phyloP scores from a whole-genome alignment of 2,113 vertebrate species.

The Dipodomys stephensi region DNA sequence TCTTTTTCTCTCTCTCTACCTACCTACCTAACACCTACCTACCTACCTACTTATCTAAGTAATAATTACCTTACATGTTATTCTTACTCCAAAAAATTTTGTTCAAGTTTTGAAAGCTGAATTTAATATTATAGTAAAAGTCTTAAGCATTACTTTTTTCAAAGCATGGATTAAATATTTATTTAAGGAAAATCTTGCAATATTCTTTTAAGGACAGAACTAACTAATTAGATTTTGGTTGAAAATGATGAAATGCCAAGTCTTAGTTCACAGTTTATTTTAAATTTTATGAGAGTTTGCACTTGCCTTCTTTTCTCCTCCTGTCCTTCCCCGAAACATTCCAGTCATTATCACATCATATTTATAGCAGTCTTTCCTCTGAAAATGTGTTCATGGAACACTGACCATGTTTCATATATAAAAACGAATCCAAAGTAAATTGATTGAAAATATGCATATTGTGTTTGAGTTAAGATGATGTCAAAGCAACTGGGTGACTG shows the following conservation, averaged over 20 bases:
- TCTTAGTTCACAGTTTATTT: constrained; percentile 84
- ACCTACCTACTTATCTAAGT: not conserved
- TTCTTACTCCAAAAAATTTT: not conserved
- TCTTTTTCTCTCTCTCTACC: not conserved
- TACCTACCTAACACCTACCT: not conserved
- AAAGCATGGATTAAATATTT: constrained; percentile 73
- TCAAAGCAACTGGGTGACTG: constrained; percentile 71
- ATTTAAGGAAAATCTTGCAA: constrained; percentile 76
- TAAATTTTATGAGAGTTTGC: constrained; percentile 83
- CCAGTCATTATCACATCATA: constrained; percentile 84
- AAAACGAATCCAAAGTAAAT: constrained; percentile 83
- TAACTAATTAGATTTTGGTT: constrained; percentile 81
- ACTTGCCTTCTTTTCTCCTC: constrained; percentile 83
- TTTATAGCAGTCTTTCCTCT: constrained; percentile 82
- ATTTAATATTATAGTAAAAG: constrained; percentile 49
- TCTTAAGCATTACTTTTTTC: constrained; percentile 60
- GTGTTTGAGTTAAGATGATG: constrained; percentile 79
- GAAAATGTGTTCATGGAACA: constrained; percentile 84
- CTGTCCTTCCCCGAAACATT: constrained; percentile 81
- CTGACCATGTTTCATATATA: constrained; percentile 83
- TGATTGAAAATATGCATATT: constrained; percentile 83
- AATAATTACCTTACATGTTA: not conserved
- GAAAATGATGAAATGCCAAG: constrained; percentile 82
- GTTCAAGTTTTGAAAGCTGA: constrained; percentile 51
- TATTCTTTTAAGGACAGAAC: constrained; percentile 78